Conservation (phyloP, 2,888 invertebrate genomes). For the Pilophorus perplexus region DNA sequence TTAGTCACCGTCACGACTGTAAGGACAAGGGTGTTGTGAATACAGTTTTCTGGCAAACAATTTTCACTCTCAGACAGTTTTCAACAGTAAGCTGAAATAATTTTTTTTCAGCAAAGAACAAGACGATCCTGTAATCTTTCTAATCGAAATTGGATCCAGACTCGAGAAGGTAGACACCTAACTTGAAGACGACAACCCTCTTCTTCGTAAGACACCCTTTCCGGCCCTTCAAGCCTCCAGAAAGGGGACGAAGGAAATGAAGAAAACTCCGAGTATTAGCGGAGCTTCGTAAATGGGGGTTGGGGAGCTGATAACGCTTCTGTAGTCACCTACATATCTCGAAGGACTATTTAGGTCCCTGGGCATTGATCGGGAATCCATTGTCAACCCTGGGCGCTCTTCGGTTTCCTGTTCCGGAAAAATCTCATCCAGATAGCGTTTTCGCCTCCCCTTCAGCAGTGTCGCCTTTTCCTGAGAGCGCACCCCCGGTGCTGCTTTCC, state of each 20-base stretch:
- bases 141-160: too few relatives aligned
- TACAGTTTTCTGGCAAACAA: too few relatives aligned
- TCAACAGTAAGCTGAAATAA: background rate
- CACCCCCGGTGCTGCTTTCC: constrained; percentile 2
- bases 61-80: background rate
- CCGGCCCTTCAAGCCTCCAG: too few relatives aligned
- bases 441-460: background rate
- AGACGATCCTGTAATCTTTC: background rate
- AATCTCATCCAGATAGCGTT: constrained; percentile 41
- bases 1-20: constrained; percentile 35
- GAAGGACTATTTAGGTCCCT: constrained; percentile 33
- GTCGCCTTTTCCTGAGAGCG: background rate
- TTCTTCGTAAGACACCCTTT: too few relatives aligned
- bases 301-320: constrained; percentile 19
- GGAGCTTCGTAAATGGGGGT: background rate
- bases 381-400: constrained; percentile 22
- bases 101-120: background rate
- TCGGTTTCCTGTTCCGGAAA: constrained; percentile 42
- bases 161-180: too few relatives aligned
- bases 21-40: too few relatives aligned
- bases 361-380: constrained; percentile 39
- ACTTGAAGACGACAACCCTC: background rate
- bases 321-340: constrained; percentile 39
- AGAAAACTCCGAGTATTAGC: constrained; percentile 35
- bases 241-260: constrained; percentile 24